Percentiles rank a stretch among this genome's conserved stretches.
These are phyloP conservation scores for Hydrolagus colliei DNA, from an alignment of 2,797 vertebrate species.

Conservation along the genomic window DNA sequence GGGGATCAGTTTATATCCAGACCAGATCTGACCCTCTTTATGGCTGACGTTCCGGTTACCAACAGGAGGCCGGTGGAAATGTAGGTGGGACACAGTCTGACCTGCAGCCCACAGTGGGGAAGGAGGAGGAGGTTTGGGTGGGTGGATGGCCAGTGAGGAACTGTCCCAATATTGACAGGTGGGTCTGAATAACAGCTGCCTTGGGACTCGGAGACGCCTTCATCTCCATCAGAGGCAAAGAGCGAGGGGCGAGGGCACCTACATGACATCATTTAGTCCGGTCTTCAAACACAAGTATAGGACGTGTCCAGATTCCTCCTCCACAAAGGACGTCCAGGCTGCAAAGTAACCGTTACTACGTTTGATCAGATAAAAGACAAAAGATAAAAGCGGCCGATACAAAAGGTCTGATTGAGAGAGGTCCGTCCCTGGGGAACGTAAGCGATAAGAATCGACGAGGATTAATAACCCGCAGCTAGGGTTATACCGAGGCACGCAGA, in stretches of 20 bases:
- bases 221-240: not conserved
- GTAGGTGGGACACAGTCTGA: too few species aligned
- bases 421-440: not conserved
- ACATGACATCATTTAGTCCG: not conserved
- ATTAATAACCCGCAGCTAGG: not conserved
- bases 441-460: not conserved
- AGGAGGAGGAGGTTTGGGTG: too few species aligned
- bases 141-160: too few species aligned
- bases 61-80: too few species aligned
- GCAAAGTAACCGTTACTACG: too few species aligned
- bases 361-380: not conserved
- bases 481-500: not conserved
- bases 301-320: not conserved
- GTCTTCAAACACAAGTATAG: not conserved
- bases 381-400: not conserved
- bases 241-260: not conserved
- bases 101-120: too few species aligned
- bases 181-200: not conserved
- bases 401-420: slow-evolving; percentile 2
- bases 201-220: not conserved
- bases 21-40: too few species aligned
- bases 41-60: too few species aligned
- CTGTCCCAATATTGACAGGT: not conserved
- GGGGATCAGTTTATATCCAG: too few species aligned
- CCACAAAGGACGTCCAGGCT: not conserved